These are phyloP conservation scores for Smutsia gigantea DNA, from an alignment of 2,797 vertebrate genomes.

Conservation along the genomic window DNA sequence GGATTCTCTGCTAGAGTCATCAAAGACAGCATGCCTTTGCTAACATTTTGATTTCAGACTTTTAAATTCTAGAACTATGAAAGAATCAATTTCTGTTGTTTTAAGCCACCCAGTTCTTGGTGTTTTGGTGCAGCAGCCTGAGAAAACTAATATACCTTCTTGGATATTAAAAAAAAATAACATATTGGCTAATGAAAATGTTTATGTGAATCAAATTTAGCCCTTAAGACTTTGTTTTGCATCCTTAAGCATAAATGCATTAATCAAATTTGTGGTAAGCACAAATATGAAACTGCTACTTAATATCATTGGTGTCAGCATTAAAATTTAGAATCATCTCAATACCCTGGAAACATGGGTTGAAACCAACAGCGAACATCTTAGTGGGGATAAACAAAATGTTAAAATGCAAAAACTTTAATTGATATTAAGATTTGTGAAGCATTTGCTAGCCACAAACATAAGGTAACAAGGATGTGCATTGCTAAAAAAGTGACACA, in stretches of 20 bases:
- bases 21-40: background rate
- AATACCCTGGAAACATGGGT: background rate
- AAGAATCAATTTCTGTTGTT: background rate
- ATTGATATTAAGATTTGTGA: background rate
- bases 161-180: background rate
- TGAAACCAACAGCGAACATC: background rate
- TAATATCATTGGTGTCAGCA: background rate
- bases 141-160: background rate
- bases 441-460: background rate
- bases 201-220: background rate
- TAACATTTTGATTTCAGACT: background rate
- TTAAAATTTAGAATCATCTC: constrained; percentile 23
- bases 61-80: background rate
- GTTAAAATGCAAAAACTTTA: constrained; percentile 23
- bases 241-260: background rate
- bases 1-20: background rate
- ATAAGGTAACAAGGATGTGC: background rate
- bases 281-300: constrained; percentile 29
- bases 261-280: background rate
- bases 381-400: constrained; percentile 27
- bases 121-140: background rate
- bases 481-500: background rate
- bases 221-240: background rate
- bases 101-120: background rate
- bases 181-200: background rate